A percentile compares a stretch with the other conserved stretches of the same genome.
Evolutionary conservation across 2,113 vertebrate genomes (phyloP).

Genomic region (Phalacrocorax aristotelis): DNA sequence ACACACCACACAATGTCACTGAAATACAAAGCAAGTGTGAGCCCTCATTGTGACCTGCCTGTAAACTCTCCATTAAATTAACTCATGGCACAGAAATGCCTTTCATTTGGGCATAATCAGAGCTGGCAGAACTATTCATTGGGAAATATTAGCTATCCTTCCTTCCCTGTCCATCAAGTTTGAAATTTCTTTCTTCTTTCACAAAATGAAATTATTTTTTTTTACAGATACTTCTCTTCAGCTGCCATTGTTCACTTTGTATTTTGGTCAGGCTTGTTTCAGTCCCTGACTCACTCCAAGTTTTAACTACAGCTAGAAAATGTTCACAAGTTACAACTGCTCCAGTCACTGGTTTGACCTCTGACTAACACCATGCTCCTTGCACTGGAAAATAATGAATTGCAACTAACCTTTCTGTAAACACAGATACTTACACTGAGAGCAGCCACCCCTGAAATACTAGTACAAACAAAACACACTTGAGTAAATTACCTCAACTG

Average conservation of each 20-base stretch:
- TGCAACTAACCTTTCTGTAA: not conserved
- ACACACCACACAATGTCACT: not conserved
- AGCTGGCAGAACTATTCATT: not conserved
- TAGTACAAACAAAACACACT: not conserved
- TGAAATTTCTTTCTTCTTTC: not conserved
- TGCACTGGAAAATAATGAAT: not conserved
- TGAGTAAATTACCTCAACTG: not conserved
- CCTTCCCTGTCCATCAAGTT: not conserved
- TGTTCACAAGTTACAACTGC: not conserved
- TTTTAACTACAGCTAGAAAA: not conserved
- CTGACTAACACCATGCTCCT: not conserved
- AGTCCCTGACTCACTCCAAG: not conserved
- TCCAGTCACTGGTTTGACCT: not conserved
- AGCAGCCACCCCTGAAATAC: not conserved
- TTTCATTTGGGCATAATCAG: not conserved
- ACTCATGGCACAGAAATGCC: not conserved
- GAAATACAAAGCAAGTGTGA: not conserved
- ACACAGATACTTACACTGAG: not conserved
- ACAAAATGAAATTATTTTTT: not conserved
- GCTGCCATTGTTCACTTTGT: not conserved
- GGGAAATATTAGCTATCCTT: not conserved
- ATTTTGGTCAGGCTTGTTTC: not conserved
- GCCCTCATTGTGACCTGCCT: rapidly evolving
- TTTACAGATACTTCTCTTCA: not conserved
- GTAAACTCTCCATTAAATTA: not conserved